Conservation (phyloP, 2,888 invertebrate genomes). For the Aphodius sticticus region DNA sequence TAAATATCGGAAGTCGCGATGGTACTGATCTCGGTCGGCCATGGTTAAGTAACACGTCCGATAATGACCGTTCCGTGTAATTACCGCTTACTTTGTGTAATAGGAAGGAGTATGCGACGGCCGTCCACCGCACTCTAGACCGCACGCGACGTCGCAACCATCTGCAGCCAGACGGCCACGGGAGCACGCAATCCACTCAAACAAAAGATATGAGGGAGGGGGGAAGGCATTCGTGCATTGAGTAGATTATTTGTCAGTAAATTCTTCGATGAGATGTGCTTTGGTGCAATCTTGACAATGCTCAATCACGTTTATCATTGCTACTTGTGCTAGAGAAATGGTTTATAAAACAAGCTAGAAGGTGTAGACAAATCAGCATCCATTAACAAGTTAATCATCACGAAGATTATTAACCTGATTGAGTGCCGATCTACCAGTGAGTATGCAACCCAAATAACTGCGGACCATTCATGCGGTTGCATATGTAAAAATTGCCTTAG, state of each 20-base stretch:
- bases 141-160: slow-evolving; percentile 24
- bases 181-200: not conserved
- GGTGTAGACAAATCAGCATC: too few relatives aligned
- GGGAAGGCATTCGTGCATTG: not conserved
- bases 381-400: too few relatives aligned
- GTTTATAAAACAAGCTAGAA: too few relatives aligned
- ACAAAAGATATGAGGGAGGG: not conserved
- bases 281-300: not conserved
- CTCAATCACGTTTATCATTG: not conserved
- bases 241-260: not conserved
- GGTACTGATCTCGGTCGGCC: slow-evolving; percentile 17
- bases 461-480: too few relatives aligned
- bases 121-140: slow-evolving; percentile 11
- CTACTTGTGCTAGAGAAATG: too few relatives aligned
- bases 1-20: slow-evolving; percentile 30
- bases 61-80: slow-evolving; percentile 52
- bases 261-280: too few relatives aligned
- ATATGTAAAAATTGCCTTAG: too few relatives aligned
- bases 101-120: slow-evolving; percentile 24
- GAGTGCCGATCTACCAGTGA: too few relatives aligned
- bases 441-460: too few relatives aligned
- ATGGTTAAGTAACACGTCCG: slow-evolving; percentile 35
- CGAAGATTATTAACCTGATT: too few relatives aligned
- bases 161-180: not conserved
- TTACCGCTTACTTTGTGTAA: slow-evolving; percentile 53